phyloP scores from a whole-genome alignment of 2,113 vertebrate genomes.

The Prietella phreatophila region DNA sequence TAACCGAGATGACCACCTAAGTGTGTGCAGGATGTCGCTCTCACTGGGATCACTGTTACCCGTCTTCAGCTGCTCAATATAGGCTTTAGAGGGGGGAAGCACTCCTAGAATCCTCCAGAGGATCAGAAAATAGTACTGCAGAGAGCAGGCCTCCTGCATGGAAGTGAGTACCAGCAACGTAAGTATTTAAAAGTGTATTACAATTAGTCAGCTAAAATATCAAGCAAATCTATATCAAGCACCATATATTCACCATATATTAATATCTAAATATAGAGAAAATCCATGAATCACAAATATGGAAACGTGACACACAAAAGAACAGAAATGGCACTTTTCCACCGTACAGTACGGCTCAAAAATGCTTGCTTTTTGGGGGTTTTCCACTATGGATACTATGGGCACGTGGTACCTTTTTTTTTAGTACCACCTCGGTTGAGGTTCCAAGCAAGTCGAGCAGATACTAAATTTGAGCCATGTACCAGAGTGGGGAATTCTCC shows the following conservation, averaged over 20 bases:
- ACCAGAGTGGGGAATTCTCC: too few relatives aligned
- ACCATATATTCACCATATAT: not conserved
- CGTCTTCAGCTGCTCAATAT: conserved; percentile 86
- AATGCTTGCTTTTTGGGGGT: too few relatives aligned
- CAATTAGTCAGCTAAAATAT: not conserved
- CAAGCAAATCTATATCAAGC: not conserved
- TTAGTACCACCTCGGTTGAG: too few relatives aligned
- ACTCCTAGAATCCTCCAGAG: conserved; percentile 93
- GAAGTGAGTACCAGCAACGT: not conserved
- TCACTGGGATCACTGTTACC: conserved; percentile 85
- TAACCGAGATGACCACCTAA: conserved; percentile 95
- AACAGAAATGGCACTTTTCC: too few relatives aligned
- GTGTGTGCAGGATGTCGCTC: conserved; percentile 90
- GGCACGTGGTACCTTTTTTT: too few relatives aligned
- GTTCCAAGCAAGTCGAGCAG: too few relatives aligned
- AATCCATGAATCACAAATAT: not conserved
- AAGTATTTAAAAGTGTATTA: not conserved
- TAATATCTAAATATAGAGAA: not conserved
- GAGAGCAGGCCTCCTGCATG: conserved; percentile 92
- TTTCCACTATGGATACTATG: too few relatives aligned
- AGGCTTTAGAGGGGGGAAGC: conserved; percentile 88
- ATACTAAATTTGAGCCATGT: too few relatives aligned
- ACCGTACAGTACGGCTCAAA: too few relatives aligned
- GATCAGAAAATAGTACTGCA: conserved; percentile 95
- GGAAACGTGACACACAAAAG: not conserved